phyloP scores from a whole-genome alignment of 2,888 invertebrate genomes.

The Rhodophaea formosa region DNA sequence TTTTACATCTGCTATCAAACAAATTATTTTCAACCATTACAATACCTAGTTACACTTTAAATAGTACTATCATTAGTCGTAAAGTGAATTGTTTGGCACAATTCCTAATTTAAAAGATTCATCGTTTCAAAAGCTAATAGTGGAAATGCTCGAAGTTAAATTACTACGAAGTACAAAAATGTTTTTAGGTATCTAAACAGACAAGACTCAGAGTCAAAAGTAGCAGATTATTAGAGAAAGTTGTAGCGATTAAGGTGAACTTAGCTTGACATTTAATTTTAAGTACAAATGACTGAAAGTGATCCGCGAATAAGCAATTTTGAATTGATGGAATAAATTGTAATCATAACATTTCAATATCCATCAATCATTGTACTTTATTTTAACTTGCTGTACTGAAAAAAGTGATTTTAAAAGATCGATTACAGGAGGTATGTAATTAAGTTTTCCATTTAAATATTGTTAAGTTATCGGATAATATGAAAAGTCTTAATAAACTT shows the following conservation, averaged over 20 bases:
- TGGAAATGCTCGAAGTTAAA: constrained; percentile 5
- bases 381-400: background rate
- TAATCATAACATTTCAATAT: constrained; percentile 7
- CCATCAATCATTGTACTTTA: background rate
- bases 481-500: constrained; percentile 51
- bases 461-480: constrained; percentile 11
- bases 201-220: background rate
- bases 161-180: constrained; percentile 3
- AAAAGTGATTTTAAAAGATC: constrained; percentile 12
- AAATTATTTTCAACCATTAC: constrained; percentile 10
- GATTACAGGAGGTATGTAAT: constrained; percentile 1
- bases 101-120: constrained; percentile 16
- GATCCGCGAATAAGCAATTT: background rate
- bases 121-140: constrained; percentile 1
- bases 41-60: constrained; percentile 15
- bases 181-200: background rate
- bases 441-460: background rate
- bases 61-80: constrained; percentile 16
- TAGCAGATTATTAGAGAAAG: background rate
- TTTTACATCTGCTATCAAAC: constrained; percentile 7
- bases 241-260: background rate
- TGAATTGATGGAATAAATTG: background rate
- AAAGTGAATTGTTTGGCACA: constrained; percentile 40
- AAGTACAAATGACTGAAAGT: background rate
- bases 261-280: background rate